Percentiles rank a stretch among this genome's conserved stretches.
Evolutionary conservation across 2,888 invertebrate species (phyloP).

Genomic region (Polyommatus icarus): DNA sequence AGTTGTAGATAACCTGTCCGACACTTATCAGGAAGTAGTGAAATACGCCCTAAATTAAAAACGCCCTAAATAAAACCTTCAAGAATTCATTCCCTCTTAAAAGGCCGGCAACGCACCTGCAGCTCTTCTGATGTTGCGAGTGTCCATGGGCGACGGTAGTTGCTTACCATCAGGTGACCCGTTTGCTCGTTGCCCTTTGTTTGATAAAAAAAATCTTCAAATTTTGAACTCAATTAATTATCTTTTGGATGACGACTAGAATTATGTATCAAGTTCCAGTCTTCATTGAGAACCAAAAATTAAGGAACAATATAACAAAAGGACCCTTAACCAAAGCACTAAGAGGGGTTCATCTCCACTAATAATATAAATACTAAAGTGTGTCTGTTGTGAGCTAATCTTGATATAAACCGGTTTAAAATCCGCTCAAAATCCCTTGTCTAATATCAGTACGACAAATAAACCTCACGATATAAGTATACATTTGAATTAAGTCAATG

Average conservation of each 20-base stretch:
- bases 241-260: not conserved
- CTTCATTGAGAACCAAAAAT: not conserved
- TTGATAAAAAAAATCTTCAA: too few relatives aligned
- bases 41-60: too few relatives aligned
- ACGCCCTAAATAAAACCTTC: too few relatives aligned
- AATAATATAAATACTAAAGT: slow-evolving; percentile 22
- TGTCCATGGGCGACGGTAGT: too few relatives aligned
- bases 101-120: too few relatives aligned
- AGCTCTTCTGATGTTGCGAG: too few relatives aligned
- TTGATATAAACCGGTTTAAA: slow-evolving; percentile 8
- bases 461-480: not conserved
- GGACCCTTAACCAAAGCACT: not conserved
- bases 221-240: too few relatives aligned
- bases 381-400: slow-evolving; percentile 16
- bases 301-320: not conserved
- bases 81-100: too few relatives aligned
- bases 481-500: not conserved
- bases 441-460: slow-evolving; percentile 6
- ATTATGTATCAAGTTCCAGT: not conserved
- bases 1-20: too few relatives aligned
- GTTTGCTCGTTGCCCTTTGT: too few relatives aligned
- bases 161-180: too few relatives aligned
- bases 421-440: slow-evolving; percentile 7
- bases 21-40: too few relatives aligned
- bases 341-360: slow-evolving; percentile 1